Evolutionary conservation across 2,888 invertebrate genomes (phyloP).

Genomic region (Leptopilina myrica): DNA sequence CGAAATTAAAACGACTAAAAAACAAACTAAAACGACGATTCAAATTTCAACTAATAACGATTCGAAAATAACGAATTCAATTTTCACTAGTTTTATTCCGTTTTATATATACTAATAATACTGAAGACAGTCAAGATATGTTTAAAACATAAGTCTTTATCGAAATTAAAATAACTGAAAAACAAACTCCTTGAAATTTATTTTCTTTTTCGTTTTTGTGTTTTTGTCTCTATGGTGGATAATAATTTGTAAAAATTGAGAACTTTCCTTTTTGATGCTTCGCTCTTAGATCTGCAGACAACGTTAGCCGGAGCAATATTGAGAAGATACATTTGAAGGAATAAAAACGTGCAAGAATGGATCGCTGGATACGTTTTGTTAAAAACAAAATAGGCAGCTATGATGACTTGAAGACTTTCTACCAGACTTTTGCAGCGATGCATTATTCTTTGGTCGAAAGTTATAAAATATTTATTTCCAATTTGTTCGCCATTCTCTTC

Average conservation of each 20-base stretch:
- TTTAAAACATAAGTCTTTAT: too few relatives aligned
- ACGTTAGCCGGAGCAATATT: neutral
- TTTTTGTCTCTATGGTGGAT: neutral
- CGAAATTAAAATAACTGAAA: too few relatives aligned
- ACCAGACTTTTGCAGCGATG: neutral
- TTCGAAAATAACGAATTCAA: too few relatives aligned
- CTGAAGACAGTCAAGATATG: too few relatives aligned
- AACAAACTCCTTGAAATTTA: too few relatives aligned
- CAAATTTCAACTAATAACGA: too few relatives aligned
- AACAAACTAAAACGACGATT: too few relatives aligned
- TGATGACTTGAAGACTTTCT: neutral
- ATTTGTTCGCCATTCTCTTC: neutral
- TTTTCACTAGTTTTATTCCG: too few relatives aligned
- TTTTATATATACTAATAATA: too few relatives aligned
- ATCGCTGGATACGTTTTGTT: slow-evolving; percentile 4
- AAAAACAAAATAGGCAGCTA: neutral
- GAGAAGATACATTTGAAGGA: neutral
- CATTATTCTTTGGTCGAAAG: neutral
- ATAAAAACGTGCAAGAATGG: neutral
- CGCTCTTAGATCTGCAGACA: neutral
- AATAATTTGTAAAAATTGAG: neutral
- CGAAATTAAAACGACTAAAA: too few relatives aligned
- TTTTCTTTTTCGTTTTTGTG: too few relatives aligned
- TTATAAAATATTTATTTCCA: neutral
- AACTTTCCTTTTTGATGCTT: neutral